A percentile compares a stretch with the other conserved stretches of the same genome.
Evolutionary conservation across 2,888 invertebrate species (phyloP).

Genomic region (Diaprepes abbreviatus): DNA sequence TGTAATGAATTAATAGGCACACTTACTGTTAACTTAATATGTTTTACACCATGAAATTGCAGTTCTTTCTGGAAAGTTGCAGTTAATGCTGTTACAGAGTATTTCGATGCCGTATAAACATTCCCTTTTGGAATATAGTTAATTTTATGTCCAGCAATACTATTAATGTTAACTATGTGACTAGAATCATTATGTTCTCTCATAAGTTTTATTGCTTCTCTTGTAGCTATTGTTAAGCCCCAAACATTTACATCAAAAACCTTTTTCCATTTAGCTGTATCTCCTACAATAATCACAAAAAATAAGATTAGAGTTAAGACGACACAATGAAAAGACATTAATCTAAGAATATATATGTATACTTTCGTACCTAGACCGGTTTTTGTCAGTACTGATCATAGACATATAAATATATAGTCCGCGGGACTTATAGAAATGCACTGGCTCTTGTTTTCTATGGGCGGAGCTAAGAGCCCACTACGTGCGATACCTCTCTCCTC

Average conservation of each 20-base stretch:
- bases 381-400: too few relatives aligned
- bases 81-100: neutral
- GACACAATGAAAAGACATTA: too few relatives aligned
- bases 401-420: too few relatives aligned
- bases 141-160: neutral
- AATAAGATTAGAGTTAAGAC: too few relatives aligned
- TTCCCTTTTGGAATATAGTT: neutral
- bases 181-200: neutral
- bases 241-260: constrained; percentile 8
- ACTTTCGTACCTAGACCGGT: too few relatives aligned
- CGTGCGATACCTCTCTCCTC: too few relatives aligned
- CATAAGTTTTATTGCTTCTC: constrained; percentile 4
- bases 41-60: neutral
- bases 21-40: constrained; percentile 1
- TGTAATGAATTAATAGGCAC: too few relatives aligned
- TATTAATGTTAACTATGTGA: constrained; percentile 17
- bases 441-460: too few relatives aligned
- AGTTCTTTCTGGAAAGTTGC: neutral
- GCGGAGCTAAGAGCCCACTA: too few relatives aligned
- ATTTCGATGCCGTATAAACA: neutral
- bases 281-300: neutral
- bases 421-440: too few relatives aligned
- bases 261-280: constrained; percentile 14
- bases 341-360: too few relatives aligned
- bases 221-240: neutral